These are phyloP conservation scores for Centrocercus urophasianus DNA, from an alignment of 2,113 vertebrate species.

Conservation along the genomic window DNA sequence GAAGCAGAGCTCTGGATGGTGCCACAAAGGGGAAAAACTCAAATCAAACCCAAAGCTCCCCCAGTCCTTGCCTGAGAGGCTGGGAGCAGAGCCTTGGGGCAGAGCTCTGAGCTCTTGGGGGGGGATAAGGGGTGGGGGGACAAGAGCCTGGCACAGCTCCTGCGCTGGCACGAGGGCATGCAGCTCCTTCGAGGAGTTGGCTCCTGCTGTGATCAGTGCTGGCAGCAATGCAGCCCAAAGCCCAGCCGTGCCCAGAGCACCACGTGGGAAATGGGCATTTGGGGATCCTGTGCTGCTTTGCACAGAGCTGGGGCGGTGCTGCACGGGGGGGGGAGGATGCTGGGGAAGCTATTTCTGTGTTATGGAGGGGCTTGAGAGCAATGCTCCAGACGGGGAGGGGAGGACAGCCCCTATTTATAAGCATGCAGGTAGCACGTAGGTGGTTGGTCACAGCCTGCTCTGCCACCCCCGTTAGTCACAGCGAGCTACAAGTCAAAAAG, in stretches of 20 bases:
- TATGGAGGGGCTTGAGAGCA: background rate
- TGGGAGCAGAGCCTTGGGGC: background rate
- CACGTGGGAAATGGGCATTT: background rate
- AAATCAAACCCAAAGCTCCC: rapidly evolving
- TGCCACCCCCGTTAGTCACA: conserved; percentile 50
- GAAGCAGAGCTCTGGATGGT: rapidly evolving
- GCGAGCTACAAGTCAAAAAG: background rate
- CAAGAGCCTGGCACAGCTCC: background rate
- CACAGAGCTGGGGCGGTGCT: background rate
- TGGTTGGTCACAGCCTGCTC: conserved; percentile 3
- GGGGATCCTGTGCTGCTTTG: background rate
- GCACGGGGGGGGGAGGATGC: background rate
- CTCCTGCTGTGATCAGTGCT: background rate
- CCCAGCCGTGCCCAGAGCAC: rapidly evolving
- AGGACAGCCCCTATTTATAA: background rate
- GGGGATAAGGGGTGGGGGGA: rapidly evolving
- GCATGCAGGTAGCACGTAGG: conserved; percentile 2
- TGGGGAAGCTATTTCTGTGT: background rate
- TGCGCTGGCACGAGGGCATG: background rate
- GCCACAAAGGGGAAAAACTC: rapidly evolving
- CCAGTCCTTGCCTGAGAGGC: background rate
- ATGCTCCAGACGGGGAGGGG: background rate
- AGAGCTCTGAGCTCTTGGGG: background rate
- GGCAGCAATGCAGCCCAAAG: background rate
- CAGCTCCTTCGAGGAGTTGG: background rate